Evolutionary conservation across 35 echinoderm and acorn worm genomes (phyloP), one percentile per base, ranked within the genome.

Genomic region (Chiridota heheva): DNA sequence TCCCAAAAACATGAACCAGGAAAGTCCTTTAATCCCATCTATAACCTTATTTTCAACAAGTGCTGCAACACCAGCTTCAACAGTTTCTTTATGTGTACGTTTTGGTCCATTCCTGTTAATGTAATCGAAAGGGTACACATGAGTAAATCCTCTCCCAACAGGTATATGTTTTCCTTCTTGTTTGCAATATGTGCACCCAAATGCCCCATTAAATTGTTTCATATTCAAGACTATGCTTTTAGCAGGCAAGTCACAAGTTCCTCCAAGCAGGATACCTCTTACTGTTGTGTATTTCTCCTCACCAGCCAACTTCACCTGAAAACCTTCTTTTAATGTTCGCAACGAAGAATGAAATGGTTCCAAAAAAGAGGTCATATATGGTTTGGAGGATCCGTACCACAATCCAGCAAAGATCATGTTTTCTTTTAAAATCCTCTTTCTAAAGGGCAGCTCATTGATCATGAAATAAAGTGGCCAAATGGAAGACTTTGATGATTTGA

Each of bases 381-480:
- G 82, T 60, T 92, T 86, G 20, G 37, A 39, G 12, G 47, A 42
- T 2, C 83, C 90, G 82, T 72, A 87, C 90, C 90, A 92, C 1
- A 92, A 20, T 17, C 82, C 90, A 40, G 63, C 90, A 75, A 92
- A 81, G 26, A 92, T 35, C 75, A 87, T 81, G 35, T 92, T 92
- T 86, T 92, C 90, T 67, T 86, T 87, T 17, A 51, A 6, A 2
- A 69, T 53, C 3, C 65, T 36, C 42, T 86, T 81, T 10, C 57
- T 15, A 28, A 41, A 77, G 7, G 89, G 56, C 27, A 91, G 38
- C 65, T 91, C 82, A 86, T 91, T 91, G 40, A 86, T 81, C 37
- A 43, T 42, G 24, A 91, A 81, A 78, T 86, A 91, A 24, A 91
- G 26, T 35, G 82, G 89, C 82, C 89, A 91, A 6, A 86, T 37